Evolutionary conservation across 2,888 invertebrate species (phyloP).

Genomic region (Mesorhabditis sp.): DNA sequence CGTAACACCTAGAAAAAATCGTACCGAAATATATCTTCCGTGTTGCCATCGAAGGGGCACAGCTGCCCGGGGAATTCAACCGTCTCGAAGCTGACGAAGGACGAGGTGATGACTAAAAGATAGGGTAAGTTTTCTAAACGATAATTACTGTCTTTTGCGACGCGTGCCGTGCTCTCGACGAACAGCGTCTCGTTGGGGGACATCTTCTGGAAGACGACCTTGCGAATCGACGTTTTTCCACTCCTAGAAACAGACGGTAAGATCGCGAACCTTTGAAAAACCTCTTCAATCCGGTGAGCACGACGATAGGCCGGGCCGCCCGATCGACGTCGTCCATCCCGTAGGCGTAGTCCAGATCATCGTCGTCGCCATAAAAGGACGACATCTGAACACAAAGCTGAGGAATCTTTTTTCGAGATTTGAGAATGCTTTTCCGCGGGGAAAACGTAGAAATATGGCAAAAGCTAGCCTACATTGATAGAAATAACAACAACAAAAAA

Average conservation of each 20-base stretch:
- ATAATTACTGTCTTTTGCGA: slow-evolving; percentile 79
- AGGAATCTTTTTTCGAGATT: too few relatives aligned
- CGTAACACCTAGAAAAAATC: neutral
- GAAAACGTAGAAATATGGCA: too few relatives aligned
- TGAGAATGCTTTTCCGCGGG: too few relatives aligned
- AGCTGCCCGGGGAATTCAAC: slow-evolving; percentile 99
- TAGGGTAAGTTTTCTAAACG: neutral
- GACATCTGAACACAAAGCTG: neutral
- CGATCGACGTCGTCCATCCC: slow-evolving; percentile 36
- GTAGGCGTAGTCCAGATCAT: slow-evolving; percentile 41
- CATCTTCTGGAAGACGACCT: slow-evolving; percentile 99
- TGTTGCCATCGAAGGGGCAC: slow-evolving; percentile 20
- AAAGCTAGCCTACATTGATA: too few relatives aligned
- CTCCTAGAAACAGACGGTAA: slow-evolving; percentile 66
- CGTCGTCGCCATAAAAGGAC: slow-evolving; percentile 16
- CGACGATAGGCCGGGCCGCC: slow-evolving; percentile 47
- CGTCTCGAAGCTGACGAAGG: slow-evolving; percentile 98
- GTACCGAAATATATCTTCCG: slow-evolving; percentile 1
- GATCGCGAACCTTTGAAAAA: slow-evolving; percentile 11
- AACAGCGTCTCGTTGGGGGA: slow-evolving; percentile 98
- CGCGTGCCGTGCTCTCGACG: slow-evolving; percentile 94
- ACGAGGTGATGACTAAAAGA: slow-evolving; percentile 78
- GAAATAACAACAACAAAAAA: too few relatives aligned
- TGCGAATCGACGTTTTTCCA: slow-evolving; percentile 97
- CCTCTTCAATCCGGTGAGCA: slow-evolving; percentile 57